Percentiles rank a stretch among this genome's conserved stretches.
phyloP scores from a whole-genome alignment of 2,113 vertebrate genomes.

The Spheniscus mendiculus region DNA sequence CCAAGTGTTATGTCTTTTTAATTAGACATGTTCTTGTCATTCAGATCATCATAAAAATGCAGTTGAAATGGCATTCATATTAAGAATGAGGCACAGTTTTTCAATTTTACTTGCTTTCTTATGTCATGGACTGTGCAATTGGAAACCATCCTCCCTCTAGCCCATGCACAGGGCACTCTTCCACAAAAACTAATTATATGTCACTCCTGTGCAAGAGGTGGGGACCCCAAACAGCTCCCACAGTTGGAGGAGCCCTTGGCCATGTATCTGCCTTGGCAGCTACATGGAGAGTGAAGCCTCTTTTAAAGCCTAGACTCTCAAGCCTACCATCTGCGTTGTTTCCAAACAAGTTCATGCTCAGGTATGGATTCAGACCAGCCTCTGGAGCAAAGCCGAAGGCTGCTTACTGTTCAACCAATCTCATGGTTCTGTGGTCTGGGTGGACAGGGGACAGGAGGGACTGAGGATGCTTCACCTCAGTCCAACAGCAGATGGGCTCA shows the following conservation, averaged over 20 bases:
- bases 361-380: neutral
- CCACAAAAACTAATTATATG: neutral
- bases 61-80: neutral
- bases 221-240: neutral
- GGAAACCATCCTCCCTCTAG: neutral
- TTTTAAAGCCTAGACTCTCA: neutral
- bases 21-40: neutral
- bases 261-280: neutral
- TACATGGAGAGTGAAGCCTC: neutral
- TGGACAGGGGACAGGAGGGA: neutral
- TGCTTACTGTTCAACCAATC: neutral
- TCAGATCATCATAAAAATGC: neutral
- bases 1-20: neutral
- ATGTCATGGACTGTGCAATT: neutral
- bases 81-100: neutral
- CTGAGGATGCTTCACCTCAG: neutral
- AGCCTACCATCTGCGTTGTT: neutral
- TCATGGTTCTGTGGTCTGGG: neutral
- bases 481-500: neutral
- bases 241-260: neutral
- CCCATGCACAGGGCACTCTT: neutral
- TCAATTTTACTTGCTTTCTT: neutral
- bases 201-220: neutral
- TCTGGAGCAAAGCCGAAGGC: neutral
- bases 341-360: neutral